phyloP scores from a whole-genome alignment of 37 sponge, comb jelly and placozoan species.

The Dysidea cf. avara region DNA sequence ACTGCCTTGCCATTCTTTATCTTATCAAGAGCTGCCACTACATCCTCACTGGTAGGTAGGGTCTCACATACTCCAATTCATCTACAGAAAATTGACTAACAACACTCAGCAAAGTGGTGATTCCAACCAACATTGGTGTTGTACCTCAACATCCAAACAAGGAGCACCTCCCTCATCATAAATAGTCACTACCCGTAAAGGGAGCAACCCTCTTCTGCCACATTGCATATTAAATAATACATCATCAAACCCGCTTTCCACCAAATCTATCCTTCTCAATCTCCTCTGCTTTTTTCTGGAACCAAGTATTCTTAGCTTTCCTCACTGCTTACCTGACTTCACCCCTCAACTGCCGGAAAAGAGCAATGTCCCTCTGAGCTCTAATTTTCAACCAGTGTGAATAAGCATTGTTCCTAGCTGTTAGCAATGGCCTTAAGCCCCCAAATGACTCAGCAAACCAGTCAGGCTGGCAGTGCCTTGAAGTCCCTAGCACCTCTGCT shows the following conservation, averaged over 20 bases:
- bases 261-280: neutral
- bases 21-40: conserved; percentile 8
- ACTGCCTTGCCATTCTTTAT: conserved; percentile 17
- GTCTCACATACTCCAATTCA: conserved; percentile 13
- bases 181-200: neutral
- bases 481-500: conserved; percentile 15
- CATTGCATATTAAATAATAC: conserved; percentile 13
- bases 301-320: conserved; percentile 18
- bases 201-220: conserved; percentile 13
- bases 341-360: neutral
- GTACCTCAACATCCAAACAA: conserved; percentile 1
- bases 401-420: conserved; percentile 3
- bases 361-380: neutral
- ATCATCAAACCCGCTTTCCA: conserved; percentile 6
- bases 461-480: conserved; percentile 11
- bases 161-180: conserved; percentile 4
- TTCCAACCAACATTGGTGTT: conserved; percentile 7
- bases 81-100: conserved; percentile 10
- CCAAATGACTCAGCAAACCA: conserved; percentile 8
- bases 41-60: conserved; percentile 6
- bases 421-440: neutral
- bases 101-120: conserved; percentile 5
- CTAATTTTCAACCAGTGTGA: conserved; percentile 5
- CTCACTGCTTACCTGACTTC: conserved; percentile 21
- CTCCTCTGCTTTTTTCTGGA: conserved; percentile 7